Evolutionary conservation across 2,888 invertebrate genomes (phyloP), one percentile per base, ranked within the genome.

Genomic region (Phaedon cochleariae): DNA sequence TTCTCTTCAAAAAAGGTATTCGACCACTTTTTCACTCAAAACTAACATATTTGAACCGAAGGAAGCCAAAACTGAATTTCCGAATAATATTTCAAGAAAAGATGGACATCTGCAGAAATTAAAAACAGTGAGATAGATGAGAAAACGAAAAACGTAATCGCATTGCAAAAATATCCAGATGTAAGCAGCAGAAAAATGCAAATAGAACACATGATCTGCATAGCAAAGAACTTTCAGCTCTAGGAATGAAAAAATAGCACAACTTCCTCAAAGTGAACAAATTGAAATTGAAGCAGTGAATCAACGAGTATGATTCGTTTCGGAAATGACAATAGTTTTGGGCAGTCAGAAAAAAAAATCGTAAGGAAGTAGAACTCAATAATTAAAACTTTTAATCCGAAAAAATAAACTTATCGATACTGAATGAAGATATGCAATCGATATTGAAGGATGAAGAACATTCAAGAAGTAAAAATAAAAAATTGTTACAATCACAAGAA

Each of bases 81-180:
- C 64, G 12, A 68, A 70, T 15, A 64, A 64, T 6, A 53, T 69
- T 48, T 72, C 76, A 10, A 77, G 83, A 65, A 74, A 83, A 12
- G 77, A 79, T 59, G 73, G 76, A 64, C 86, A 89, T 72, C 83
- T 86, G 15, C 83, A 85, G 73, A 81, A 85, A 54, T 79, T 87
- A 4, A 81, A 65, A 20, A 7, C 18, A 9, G 64, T n/a, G n/a
- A 65, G 18, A 55, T 75, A 20, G 41, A 37, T n/a, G 61, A 57
- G 15, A 69, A 73, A 45, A 31, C 65, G 18, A 64, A 66, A 59
- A 54, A 15, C n/a, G 26, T 64, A 51, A 66, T 64, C 37, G 48
- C 59, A n/a, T 7, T 64, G 22, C 34, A 64, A 54, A 57, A 37
- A 48, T 18, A 26, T 5, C 37, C 46, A 1, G 52, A 59, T 61